Percentiles rank a stretch among this genome's conserved stretches.
Evolutionary conservation across 2,797 vertebrate genomes (phyloP).

Genomic region (Spheniscus humboldti): DNA sequence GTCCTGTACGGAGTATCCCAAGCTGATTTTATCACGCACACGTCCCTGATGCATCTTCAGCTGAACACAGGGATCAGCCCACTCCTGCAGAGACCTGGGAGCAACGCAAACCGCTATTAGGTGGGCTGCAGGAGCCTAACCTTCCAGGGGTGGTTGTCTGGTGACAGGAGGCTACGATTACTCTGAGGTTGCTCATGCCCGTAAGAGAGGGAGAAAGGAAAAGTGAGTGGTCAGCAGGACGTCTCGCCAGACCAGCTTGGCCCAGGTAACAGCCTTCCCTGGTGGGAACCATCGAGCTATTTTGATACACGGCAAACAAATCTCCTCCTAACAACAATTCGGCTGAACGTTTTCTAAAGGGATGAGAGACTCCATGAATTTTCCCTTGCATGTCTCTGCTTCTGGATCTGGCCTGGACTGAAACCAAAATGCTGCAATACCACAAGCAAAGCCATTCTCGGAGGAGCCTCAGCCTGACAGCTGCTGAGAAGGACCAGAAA

Average conservation of each 20-base stretch:
- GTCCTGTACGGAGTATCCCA: neutral
- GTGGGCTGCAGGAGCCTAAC: neutral
- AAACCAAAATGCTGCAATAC: neutral
- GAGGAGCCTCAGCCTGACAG: neutral
- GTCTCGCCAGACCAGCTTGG: neutral
- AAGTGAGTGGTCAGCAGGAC: neutral
- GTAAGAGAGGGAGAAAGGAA: neutral
- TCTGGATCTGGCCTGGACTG: neutral
- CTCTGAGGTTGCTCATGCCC: neutral
- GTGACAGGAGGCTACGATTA: neutral
- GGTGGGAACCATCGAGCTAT: fast-evolving
- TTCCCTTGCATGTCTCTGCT: neutral
- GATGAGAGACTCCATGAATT: neutral
- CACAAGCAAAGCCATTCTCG: neutral
- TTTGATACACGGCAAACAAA: neutral
- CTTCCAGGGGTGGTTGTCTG: neutral
- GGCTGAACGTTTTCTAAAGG: neutral
- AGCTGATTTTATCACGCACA: neutral
- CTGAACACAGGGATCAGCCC: neutral
- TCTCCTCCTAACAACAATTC: neutral
- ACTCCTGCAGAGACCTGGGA: neutral
- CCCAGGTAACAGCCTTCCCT: neutral
- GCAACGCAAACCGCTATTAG: fast-evolving
- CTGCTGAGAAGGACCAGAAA: neutral
- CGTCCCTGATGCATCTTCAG: neutral